These are phyloP conservation scores for Leptopilina syphax DNA, from an alignment of 2,888 invertebrate species.

Conservation along the genomic window DNA sequence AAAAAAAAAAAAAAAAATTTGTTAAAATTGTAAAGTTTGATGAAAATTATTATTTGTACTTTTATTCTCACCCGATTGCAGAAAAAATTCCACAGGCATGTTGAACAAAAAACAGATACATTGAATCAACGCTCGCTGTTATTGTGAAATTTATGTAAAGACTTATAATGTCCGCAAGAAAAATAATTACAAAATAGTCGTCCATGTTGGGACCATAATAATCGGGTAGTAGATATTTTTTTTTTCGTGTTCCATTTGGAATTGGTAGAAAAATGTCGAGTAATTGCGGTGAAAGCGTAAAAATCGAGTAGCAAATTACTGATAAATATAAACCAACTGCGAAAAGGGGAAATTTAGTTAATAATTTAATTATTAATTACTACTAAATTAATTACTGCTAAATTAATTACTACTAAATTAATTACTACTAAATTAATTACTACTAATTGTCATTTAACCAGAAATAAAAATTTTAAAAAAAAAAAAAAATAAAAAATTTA, in stretches of 20 bases:
- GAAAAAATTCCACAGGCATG: conserved; percentile 45
- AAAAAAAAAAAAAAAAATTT: too few relatives aligned
- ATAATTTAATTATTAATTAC: too few relatives aligned
- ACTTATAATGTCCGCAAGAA: conserved; percentile 33
- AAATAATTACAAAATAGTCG: conserved; percentile 45
- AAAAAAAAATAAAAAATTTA: not conserved
- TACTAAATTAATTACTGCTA: too few relatives aligned
- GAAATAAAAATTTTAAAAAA: not conserved
- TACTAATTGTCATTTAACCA: too few relatives aligned
- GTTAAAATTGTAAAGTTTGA: too few relatives aligned
- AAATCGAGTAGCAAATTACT: conserved; percentile 3
- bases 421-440: too few relatives aligned
- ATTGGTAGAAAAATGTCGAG: conserved; percentile 38
- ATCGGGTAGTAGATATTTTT: not conserved
- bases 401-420: too few relatives aligned
- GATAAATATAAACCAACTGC: conserved; percentile 23
- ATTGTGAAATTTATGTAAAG: conserved; percentile 30
- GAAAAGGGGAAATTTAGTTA: too few relatives aligned
- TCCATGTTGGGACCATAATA: conserved; percentile 37
- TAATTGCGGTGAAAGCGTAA: conserved; percentile 40
- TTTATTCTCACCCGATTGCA: conserved; percentile 44
- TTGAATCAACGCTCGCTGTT: conserved; percentile 40
- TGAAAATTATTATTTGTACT: not conserved
- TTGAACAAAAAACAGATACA: conserved; percentile 46
- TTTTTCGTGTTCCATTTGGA: not conserved